Base-by-base conservation (phyloP, 2,888 invertebrate genomes). In the Coelinius sp. region DNA sequence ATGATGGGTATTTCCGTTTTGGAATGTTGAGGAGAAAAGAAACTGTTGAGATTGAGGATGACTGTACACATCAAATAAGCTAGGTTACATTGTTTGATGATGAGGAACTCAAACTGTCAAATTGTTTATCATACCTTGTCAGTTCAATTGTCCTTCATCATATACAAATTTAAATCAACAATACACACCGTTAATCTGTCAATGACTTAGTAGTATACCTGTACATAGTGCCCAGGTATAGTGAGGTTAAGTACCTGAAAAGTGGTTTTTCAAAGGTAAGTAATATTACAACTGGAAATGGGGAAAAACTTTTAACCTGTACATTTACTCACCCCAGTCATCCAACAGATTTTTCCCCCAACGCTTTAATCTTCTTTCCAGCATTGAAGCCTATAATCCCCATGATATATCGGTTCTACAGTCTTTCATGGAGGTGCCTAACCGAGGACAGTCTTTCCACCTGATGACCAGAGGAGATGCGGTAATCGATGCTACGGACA, bases 271-370 rank as follows among this genome's bases (percentile, higher is more conserved):
- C 22, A 8, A 27, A 17, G 20, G 10, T 14, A 6, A 17, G 25
- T 24, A 35, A 59, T 27, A 27, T 20, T 20, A 7, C 20, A 25
- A 27, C 25, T 3, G 56, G 2, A 20, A n/a, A 20, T 24, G 35
- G 53, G 72, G 68, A 27, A 68, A 71, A 76, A 73, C 81, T 78
- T 77, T 78, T 78, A 80, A 81, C 79, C 81, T 78, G 79, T 75
- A 76, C 24, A 67, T 56, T 81, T 78, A 83, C 81, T 80, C 80
- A 81, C 75, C 77, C 75, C 68, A 70, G 73, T 73, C 71, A 67
- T 68, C 70, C 76, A 27, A 27, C 27, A n/a, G 41, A 74, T 75
- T 76, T 77, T 75, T 76, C 74, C 78, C 70, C 76, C 74, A 75
- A 71, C 52, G n/a, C 79, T 78, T 78, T 79, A 79, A 83, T 82